Conservation (phyloP, 1,140 invertebrate species). For the Megalopta genalis region DNA sequence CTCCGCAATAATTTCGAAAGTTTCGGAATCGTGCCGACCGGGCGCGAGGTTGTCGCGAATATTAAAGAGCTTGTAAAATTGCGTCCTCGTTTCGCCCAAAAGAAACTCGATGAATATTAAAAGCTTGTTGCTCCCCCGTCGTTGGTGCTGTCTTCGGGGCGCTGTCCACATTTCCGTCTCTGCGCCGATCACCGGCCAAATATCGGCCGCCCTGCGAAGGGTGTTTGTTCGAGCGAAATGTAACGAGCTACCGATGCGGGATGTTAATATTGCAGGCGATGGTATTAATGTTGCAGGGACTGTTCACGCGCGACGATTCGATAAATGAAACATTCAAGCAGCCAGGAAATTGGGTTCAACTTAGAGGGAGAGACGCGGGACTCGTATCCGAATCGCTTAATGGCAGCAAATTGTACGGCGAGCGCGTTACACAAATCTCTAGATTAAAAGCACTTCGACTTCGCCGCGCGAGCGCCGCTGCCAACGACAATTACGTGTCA, state of each 20-base stretch:
- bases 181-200: too few relatives aligned
- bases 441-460: slow-evolving; percentile 4
- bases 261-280: background rate
- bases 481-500: background rate
- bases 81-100: background rate
- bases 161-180: too few relatives aligned
- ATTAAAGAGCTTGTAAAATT: background rate
- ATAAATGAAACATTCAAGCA: slow-evolving; percentile 1
- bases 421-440: background rate
- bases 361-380: background rate
- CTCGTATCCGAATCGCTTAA: background rate
- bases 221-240: too few relatives aligned
- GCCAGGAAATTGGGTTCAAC: background rate
- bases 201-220: too few relatives aligned
- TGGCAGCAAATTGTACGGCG: background rate
- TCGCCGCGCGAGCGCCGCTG: background rate
- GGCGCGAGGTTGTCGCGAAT: slow-evolving; percentile 1
- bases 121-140: too few relatives aligned
- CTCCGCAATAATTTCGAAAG: slow-evolving; percentile 1
- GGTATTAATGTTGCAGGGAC: background rate
- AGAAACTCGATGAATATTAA: slow-evolving; percentile 9
- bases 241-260: background rate
- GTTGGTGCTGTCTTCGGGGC: too few relatives aligned
- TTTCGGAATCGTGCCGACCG: background rate
- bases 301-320: background rate